Conservation (phyloP, 2,797 vertebrate genomes). For the Macropodus opercularis region DNA sequence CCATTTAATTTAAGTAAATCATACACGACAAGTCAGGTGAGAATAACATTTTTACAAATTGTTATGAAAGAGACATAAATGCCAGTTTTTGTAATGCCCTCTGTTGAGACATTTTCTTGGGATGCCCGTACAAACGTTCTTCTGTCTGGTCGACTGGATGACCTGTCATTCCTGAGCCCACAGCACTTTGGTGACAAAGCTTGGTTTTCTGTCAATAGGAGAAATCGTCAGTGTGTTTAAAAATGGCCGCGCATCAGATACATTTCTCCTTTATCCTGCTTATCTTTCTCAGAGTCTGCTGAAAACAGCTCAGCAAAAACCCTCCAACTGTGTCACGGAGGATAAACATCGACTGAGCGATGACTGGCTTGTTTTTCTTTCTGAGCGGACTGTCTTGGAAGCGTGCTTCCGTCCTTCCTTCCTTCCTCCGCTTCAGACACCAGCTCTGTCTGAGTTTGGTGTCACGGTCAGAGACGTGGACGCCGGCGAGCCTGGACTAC, state of each 20-base stretch:
- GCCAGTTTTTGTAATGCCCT: too few relatives aligned
- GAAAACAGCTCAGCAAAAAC: conserved; percentile 27
- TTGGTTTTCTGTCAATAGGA: not conserved
- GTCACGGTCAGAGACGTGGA: conserved; percentile 46
- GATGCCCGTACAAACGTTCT: too few relatives aligned
- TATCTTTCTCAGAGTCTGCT: conserved; percentile 8
- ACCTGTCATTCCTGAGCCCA: too few relatives aligned
- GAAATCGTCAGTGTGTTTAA: not conserved
- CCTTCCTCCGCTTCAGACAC: conserved; percentile 57
- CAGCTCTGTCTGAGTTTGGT: conserved; percentile 50
- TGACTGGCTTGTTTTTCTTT: conserved; percentile 61
- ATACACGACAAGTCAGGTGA: not conserved
- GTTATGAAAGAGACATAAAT: not conserved
- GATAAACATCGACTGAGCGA: conserved; percentile 48
- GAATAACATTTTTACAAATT: not conserved
- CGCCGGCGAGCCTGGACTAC: conserved; percentile 65
- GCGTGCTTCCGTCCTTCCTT: conserved; percentile 72
- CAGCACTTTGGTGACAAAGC: too few relatives aligned
- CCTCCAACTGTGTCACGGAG: conserved; percentile 27
- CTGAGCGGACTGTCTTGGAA: conserved; percentile 48
- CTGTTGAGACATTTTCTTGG: too few relatives aligned
- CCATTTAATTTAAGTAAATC: too few relatives aligned
- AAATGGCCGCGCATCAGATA: not conserved
- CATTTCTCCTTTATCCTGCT: conserved; percentile 9
- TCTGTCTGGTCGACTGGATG: too few relatives aligned